Evolutionary conservation across 2,888 invertebrate species (phyloP), one percentile per base, ranked within the genome.

Genomic region (Oxyscelio sp.): DNA sequence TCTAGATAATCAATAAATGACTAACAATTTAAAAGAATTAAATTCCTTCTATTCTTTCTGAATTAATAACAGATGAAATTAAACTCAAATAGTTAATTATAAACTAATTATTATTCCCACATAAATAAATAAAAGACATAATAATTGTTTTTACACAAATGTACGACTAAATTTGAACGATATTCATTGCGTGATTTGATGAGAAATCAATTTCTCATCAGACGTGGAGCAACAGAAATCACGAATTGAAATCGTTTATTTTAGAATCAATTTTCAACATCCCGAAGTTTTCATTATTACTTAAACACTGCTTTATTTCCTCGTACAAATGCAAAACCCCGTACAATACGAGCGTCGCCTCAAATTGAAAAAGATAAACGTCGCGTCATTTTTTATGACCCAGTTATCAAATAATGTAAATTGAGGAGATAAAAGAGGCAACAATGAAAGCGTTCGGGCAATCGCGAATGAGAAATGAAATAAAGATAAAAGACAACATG

Each of bases 401-500:
- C 17, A 48, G 63, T 79, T 79, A 79, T 70, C 78, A 79, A 71
- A 71, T 71, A 79, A 79, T 63, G 70, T 56, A 63, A 71, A 56
- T 79, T 38, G 48, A 56, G 11, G 56, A 19, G 50, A 50, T 52
- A 68, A 61, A 61, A 54, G 8, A 15, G 1, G 43, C 27, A 74
- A 56, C 17, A 56, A 61, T 61, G 54, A 61, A 70, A 61, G 48
- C 24, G 21, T 63, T 71, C 52, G 65, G 61, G 17, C 27, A 58
- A 58, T 68, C 50, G 74, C 34, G 52, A 83, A 78, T 78, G 73
- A 58, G 59, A 66, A 83, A 77, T 66, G 66, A 73, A 68, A 75
- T 82, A 70, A 75, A 82, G 81, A 75, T 50, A 73, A 77, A 73
- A 74, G 83, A 84, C 80, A 73, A 80, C 77, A 80, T 84, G 71